These are phyloP conservation scores for Aulostomus chinensis DNA, from an alignment of 2,797 vertebrate genomes.

Conservation along the genomic window DNA sequence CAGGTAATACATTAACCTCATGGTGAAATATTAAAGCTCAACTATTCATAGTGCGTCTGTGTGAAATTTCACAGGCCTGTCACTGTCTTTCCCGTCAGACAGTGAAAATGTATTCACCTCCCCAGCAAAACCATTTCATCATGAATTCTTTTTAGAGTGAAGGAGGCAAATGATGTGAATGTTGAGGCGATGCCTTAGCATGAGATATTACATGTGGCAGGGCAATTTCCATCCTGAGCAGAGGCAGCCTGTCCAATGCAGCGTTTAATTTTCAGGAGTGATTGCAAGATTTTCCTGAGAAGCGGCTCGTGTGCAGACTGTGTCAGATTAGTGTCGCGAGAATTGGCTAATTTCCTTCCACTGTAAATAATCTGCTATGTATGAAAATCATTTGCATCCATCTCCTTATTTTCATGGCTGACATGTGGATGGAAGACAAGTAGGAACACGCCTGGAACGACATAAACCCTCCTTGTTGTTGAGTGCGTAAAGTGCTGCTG, in stretches of 20 bases:
- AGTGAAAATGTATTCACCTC: conserved; percentile 35
- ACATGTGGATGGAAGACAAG: conserved; percentile 18
- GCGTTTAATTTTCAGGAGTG: conserved; percentile 68
- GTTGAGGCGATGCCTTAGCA: conserved; percentile 36
- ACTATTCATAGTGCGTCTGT: conserved; percentile 19
- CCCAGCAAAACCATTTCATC: conserved; percentile 9
- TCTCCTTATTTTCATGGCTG: conserved; percentile 12
- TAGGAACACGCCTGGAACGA: neutral
- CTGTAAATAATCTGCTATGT: conserved; percentile 51
- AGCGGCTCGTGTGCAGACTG: conserved; percentile 25
- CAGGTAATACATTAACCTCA: conserved; percentile 17
- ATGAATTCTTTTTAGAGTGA: conserved; percentile 34
- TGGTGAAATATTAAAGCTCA: conserved; percentile 14
- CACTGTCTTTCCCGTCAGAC: conserved; percentile 13
- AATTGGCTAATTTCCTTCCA: conserved; percentile 43
- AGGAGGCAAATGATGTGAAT: conserved; percentile 48
- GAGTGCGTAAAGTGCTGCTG: conserved; percentile 25
- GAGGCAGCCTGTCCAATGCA: conserved; percentile 32
- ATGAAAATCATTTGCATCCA: conserved; percentile 35
- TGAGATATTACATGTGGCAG: conserved; percentile 73
- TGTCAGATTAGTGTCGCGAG: conserved; percentile 40
- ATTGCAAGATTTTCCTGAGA: conserved; percentile 51
- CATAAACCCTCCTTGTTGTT: conserved; percentile 24
- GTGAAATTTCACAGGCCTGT: conserved; percentile 22
- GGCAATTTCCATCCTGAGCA: conserved; percentile 67